Percentiles rank a stretch among this genome's conserved stretches.
phyloP scores from a whole-genome alignment of 2,888 invertebrate species.

The Andrena praecox region DNA sequence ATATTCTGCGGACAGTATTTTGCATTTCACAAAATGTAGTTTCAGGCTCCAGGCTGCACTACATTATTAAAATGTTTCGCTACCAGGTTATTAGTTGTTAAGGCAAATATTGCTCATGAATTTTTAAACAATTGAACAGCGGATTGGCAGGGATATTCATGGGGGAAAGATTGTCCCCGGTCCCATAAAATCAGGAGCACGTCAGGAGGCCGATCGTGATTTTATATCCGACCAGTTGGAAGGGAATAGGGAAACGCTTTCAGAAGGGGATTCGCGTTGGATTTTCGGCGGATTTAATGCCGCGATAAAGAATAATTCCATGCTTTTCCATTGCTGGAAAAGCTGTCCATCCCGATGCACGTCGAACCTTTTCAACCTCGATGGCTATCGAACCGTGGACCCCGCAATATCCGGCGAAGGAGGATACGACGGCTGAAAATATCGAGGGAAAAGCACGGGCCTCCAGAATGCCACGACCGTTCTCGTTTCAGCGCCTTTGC shows the following conservation, averaged over 20 bases:
- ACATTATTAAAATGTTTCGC: too few relatives aligned
- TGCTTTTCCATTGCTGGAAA: constrained; percentile 23
- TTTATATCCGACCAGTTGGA: neutral
- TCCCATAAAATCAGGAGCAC: too few relatives aligned
- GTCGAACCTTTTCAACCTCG: constrained; percentile 40
- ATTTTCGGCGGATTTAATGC: constrained; percentile 3
- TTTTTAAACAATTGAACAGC: too few relatives aligned
- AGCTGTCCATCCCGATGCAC: constrained; percentile 42
- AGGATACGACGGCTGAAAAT: constrained; percentile 42
- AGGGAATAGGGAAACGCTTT: neutral
- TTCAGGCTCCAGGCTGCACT: too few relatives aligned
- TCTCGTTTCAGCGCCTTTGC: neutral
- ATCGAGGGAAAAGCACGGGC: constrained; percentile 13
- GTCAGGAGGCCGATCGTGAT: neutral
- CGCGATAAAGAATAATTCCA: constrained; percentile 14
- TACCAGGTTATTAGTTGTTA: too few relatives aligned
- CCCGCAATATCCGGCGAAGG: constrained; percentile 50
- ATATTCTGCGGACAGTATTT: too few relatives aligned
- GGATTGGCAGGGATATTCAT: too few relatives aligned
- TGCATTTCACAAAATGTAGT: too few relatives aligned
- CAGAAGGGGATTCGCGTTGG: neutral
- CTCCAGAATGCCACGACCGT: constrained; percentile 5
- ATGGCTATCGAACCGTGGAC: constrained; percentile 45
- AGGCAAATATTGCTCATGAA: too few relatives aligned
- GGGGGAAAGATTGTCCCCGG: too few relatives aligned